Conservation (phyloP, 1,140 invertebrate species). For the Rhopalosiphum padi region DNA sequence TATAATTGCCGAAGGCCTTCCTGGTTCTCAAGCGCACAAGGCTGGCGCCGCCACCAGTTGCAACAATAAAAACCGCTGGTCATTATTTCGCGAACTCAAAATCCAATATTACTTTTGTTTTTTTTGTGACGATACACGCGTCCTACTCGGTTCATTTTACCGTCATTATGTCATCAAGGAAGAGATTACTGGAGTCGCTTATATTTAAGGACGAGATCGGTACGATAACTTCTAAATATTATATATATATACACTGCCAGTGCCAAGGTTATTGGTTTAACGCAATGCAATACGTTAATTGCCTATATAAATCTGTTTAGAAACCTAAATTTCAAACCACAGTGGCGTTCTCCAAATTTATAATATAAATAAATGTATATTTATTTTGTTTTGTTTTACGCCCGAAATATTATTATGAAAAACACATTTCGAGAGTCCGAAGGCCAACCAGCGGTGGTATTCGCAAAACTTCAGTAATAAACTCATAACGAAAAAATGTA, state of each 20-base stretch:
- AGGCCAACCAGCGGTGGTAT: conserved; percentile 16
- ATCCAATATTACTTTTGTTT: conserved; percentile 15
- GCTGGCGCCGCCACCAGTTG: neutral
- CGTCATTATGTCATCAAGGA: conserved; percentile 48
- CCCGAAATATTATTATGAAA: neutral
- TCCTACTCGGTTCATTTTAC: neutral
- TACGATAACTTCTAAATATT: conserved; percentile 21
- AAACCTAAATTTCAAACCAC: neutral
- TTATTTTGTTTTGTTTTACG: neutral
- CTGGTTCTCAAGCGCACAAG: conserved; percentile 50
- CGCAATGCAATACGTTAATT: conserved; percentile 42
- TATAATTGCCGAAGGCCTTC: conserved; percentile 46
- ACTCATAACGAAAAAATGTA: neutral
- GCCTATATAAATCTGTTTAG: neutral
- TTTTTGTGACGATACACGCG: neutral
- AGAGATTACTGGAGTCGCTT: conserved; percentile 34
- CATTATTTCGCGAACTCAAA: conserved; percentile 40
- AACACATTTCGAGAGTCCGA: neutral
- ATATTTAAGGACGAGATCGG: conserved; percentile 22
- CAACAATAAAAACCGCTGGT: conserved; percentile 42
- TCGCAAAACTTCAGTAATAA: neutral
- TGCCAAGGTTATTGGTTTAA: conserved; percentile 50
- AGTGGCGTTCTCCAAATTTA: neutral
- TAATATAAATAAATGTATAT: neutral
- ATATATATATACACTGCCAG: neutral